Conservation (phyloP, 2,888 invertebrate species). For the Tiphia femorata region DNA sequence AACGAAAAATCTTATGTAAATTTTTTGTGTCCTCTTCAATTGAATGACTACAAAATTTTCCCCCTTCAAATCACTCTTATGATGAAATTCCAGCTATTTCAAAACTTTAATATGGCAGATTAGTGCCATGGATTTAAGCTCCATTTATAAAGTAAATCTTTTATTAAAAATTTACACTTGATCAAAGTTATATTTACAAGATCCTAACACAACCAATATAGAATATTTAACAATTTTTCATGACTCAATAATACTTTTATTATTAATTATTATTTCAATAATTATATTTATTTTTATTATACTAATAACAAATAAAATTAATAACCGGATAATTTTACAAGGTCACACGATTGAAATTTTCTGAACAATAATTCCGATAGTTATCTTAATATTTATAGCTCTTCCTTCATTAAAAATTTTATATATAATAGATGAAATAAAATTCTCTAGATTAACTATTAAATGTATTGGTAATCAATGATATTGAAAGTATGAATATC, state of each 20-base stretch:
- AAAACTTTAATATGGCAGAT: conserved; percentile 14
- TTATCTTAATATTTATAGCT: conserved; percentile 25
- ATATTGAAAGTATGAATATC: no score
- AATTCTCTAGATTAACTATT: conserved; percentile 21
- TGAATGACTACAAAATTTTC: background rate
- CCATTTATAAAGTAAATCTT: conserved; percentile 6
- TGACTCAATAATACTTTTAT: conserved; percentile 7
- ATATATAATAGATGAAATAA: no score
- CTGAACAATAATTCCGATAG: background rate
- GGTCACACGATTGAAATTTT: conserved; percentile 15
- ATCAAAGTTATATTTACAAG: background rate
- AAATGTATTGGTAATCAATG: conserved; percentile 16
- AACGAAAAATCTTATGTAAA: no score
- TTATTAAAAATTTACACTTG: conserved; percentile 13
- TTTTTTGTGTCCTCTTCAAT: background rate
- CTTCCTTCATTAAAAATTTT: conserved; percentile 5
- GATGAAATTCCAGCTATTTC: conserved; percentile 2
- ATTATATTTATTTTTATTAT: background rate
- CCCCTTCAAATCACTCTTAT: background rate
- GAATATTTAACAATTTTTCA: conserved; percentile 8
- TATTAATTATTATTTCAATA: conserved; percentile 63
- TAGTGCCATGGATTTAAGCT: conserved; percentile 7
- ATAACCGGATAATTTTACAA: background rate
- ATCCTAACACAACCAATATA: background rate
- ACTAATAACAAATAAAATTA: background rate